phyloP scores from a whole-genome alignment of 2,113 vertebrate genomes.

The Marmota monax region DNA sequence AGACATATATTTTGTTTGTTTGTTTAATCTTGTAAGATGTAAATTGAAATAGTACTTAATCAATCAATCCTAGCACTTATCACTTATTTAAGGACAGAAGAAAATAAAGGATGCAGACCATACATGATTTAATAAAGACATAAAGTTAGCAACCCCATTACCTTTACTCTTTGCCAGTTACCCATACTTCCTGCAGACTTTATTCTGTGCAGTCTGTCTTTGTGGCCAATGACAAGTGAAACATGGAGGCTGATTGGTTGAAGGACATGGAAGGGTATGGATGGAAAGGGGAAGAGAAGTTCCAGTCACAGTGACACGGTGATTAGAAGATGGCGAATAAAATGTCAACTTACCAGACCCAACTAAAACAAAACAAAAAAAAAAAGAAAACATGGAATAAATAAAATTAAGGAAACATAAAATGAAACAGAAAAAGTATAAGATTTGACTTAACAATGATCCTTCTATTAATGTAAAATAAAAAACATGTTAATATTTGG shows the following conservation, averaged over 20 bases:
- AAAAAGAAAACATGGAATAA: constrained; percentile 92
- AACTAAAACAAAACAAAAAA: constrained; percentile 94
- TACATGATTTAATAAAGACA: constrained; percentile 80
- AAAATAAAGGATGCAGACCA: constrained; percentile 57
- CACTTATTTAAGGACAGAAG: constrained; percentile 18
- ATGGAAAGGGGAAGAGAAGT: constrained; percentile 95
- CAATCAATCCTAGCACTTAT: not conserved
- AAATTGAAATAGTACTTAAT: not conserved
- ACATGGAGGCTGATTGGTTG: constrained; percentile 95
- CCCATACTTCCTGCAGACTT: constrained; percentile 92
- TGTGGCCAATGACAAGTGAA: constrained; percentile 94
- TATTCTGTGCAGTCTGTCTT: constrained; percentile 93
- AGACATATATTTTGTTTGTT: not conserved
- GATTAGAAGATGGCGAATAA: constrained; percentile 97
- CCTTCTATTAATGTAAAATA: constrained; percentile 72
- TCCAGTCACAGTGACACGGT: constrained; percentile 94
- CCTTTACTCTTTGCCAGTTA: constrained; percentile 95
- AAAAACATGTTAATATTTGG: constrained; percentile 71
- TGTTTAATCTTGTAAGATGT: not conserved
- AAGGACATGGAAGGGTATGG: constrained; percentile 94
- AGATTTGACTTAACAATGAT: constrained; percentile 75
- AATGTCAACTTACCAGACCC: constrained; percentile 99
- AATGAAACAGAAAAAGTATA: constrained; percentile 82
- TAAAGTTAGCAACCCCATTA: constrained; percentile 91
- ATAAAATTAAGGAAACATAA: constrained; percentile 87